phyloP scores from a whole-genome alignment of 2,797 vertebrate genomes.

The Notolepis coatsorum region DNA sequence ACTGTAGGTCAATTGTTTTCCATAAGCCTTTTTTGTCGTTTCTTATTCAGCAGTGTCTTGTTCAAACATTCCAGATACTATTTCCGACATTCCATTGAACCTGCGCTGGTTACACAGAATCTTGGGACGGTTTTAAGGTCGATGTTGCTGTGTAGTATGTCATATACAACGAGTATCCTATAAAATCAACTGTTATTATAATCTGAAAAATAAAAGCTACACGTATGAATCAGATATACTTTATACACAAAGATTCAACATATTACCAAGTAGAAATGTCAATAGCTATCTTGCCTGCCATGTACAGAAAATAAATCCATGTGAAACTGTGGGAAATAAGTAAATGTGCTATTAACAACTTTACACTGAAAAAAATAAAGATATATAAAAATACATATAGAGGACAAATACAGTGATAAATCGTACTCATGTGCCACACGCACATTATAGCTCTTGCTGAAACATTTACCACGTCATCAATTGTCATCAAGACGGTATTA shows the following conservation, averaged over 20 bases:
- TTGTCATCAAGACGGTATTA: too few relatives aligned
- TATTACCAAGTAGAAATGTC: constrained; percentile 20
- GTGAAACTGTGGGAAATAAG: constrained; percentile 18
- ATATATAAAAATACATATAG: too few relatives aligned
- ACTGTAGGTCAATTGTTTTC: not conserved
- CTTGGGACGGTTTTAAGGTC: constrained; percentile 30
- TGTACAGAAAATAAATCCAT: constrained; percentile 38
- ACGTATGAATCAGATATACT: constrained; percentile 18
- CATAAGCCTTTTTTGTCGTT: constrained; percentile 38
- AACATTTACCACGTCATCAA: constrained; percentile 16
- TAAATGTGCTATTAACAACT: constrained; percentile 48
- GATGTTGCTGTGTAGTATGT: constrained; percentile 26
- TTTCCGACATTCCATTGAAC: constrained; percentile 80
- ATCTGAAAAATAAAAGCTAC: constrained; percentile 4
- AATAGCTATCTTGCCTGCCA: constrained; percentile 55
- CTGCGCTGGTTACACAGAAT: constrained; percentile 45
- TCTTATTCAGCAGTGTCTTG: constrained; percentile 61
- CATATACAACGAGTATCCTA: constrained; percentile 7
- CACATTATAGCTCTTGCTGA: constrained; percentile 38
- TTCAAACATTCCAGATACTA: constrained; percentile 83
- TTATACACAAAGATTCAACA: constrained; percentile 20
- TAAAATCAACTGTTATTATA: constrained; percentile 27
- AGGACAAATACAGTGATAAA: too few relatives aligned
- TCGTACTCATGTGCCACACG: constrained; percentile 36
- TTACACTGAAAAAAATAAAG: constrained; percentile 9